Base-by-base conservation (phyloP, 1,140 invertebrate genomes). In the Coptotermes formosanus region DNA sequence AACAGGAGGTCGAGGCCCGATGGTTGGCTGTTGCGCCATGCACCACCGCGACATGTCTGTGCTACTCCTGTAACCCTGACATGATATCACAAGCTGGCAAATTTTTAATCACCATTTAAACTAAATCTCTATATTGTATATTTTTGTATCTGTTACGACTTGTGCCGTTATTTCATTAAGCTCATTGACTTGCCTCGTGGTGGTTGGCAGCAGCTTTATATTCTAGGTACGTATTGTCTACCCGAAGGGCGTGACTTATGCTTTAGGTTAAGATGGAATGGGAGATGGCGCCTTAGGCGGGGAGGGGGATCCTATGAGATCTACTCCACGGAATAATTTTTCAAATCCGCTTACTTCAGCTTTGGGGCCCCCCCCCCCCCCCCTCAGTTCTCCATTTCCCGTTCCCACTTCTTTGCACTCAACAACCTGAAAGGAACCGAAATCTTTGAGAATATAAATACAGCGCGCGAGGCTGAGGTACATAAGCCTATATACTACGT, bases 321-420 rank as follows among this genome's bases (percentile, higher is more conserved):
- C 84, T 69, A 90, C 89, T 30, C 64, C 25, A 30, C 14, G 64
- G 64, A 75, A 75, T 75, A 75, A 75, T 75, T 75, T 75, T 75
- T 75, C 64, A 75, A 75, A 75, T 75, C 64, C 64, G 64, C 64
- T 75, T 75, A 75, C 64, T 75, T 75, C 64, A n/a, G 64, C 64
- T 89, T 88, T 82, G 83, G 86, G 38, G 85, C 82, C 45, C 82
- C 85, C 86, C 55, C 75, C 85, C 83, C 55, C 32, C 85, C 85
- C 64, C 86, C 85, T 82, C 85, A 85, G 75, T 85, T 84, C 25
- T 85, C 83, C 55, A 45, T 86, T 86, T 82, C 86, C 85, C 84
- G 85, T 87, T 85, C 85, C 84, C 85, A 86, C 84, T 85, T 84
- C 64, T 75, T 8, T 75, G 25, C 25, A 30, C 25, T 75, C 25